Evolutionary conservation across 2,888 invertebrate genomes (phyloP).

Genomic region (Gastrophysa polygoni): DNA sequence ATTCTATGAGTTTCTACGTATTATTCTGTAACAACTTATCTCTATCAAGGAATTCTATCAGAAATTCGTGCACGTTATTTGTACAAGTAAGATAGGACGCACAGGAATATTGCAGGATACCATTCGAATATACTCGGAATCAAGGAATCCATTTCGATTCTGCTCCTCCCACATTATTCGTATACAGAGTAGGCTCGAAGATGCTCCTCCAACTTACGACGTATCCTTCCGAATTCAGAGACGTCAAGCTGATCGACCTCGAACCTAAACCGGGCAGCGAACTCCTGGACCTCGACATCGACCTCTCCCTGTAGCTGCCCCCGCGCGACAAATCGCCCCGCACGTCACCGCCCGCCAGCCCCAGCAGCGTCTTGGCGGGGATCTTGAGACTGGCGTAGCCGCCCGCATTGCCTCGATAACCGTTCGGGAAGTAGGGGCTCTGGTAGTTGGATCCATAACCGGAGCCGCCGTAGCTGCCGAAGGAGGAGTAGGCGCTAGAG

Average conservation of each 20-base stretch:
- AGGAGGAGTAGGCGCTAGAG: conserved; percentile 52
- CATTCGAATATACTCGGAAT: too few species aligned
- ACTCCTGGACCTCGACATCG: conserved; percentile 52
- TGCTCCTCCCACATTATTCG: too few species aligned
- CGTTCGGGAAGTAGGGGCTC: conserved; percentile 59
- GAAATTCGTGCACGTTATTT: too few species aligned
- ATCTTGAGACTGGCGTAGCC: conserved; percentile 74
- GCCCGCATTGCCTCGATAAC: conserved; percentile 57
- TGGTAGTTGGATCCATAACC: conserved; percentile 54
- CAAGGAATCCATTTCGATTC: too few species aligned
- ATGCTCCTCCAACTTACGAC: conserved; percentile 67
- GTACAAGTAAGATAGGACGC: too few species aligned
- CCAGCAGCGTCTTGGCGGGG: conserved; percentile 65
- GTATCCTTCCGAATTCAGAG: conserved; percentile 82
- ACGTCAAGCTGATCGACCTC: conserved; percentile 70
- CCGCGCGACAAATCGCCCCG: conserved; percentile 47
- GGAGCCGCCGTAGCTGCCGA: conserved; percentile 29
- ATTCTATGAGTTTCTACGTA: too few species aligned
- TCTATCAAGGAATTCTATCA: too few species aligned
- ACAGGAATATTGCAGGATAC: too few species aligned
- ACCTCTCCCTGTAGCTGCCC: conserved; percentile 50
- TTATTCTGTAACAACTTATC: too few species aligned
- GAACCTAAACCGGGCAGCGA: conserved; percentile 56
- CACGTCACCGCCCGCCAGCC: conserved; percentile 59
- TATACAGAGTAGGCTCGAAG: too few species aligned